Evolutionary conservation across 2,888 invertebrate species (phyloP), one percentile per base, ranked within the genome.

Genomic region (Chelonus formosanus): DNA sequence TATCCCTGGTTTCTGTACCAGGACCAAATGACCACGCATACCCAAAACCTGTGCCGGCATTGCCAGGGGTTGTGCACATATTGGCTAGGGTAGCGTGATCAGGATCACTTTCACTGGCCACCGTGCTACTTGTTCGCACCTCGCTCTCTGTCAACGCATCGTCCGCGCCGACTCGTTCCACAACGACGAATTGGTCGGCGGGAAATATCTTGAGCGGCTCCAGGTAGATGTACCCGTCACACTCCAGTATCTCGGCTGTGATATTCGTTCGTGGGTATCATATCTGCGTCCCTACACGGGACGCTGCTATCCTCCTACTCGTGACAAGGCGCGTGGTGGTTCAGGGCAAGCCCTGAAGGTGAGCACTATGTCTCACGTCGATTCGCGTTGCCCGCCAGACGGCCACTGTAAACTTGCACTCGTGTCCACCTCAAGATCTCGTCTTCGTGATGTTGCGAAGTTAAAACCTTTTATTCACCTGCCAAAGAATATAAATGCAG

Each of bases 11-110:
- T 50, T 83, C 83, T 2, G 79, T 76, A 20, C 82, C 81, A 48
- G 82, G 82, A 5, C 82, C 83, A 20, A 84, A 83, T 73, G 84
- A 82, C 84, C 83, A 84, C 74, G 83, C 76, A 70, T 84, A 83
- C 70, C 83, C 84, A 74, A 84, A 84, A 75, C 84, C 83, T 67
- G 83, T 73, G 61, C 80, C 82, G 36, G 83, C 81, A 72, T 83
- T 83, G 67, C 84, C 82, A 71, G 84, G 84, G 61, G 84, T 80
- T 64, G 83, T 84, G 75, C 84, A 84, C 84, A 84, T 84, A 75
- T 81, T 83, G 73, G 82, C 78, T 64, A 83, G 73, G 69, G 80
- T 78, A 62, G 78, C 69, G 66, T 75, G 67, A 78, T 76, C 70
- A 77, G 76, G 75, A 61, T 65, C 65, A 67, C 69, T 69, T 62